Evolutionary conservation across 2,888 invertebrate genomes (phyloP).

Genomic region (Clusia tigrina): DNA sequence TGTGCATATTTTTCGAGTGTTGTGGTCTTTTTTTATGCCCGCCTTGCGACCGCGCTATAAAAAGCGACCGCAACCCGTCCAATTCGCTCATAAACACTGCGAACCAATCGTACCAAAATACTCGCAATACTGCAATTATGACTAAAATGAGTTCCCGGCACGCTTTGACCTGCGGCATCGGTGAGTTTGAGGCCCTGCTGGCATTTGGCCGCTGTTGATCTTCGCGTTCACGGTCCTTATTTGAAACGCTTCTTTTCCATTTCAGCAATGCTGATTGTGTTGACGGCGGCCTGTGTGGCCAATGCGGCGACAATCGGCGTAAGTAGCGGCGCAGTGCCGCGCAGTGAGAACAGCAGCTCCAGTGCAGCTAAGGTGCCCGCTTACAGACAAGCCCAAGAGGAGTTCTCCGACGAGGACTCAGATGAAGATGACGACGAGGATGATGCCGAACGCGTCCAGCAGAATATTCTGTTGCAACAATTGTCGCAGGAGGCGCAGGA

Average conservation of each 20-base stretch:
- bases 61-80: constrained; percentile 50
- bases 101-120: constrained; percentile 28
- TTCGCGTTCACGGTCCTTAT: neutral
- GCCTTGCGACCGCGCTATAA: too few species aligned
- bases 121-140: constrained; percentile 25
- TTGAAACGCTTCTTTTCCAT: neutral
- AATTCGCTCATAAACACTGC: constrained; percentile 55
- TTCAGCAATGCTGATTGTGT: constrained; percentile 1
- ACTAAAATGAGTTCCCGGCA: constrained; percentile 43
- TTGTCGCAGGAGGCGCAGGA: constrained; percentile 32
- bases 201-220: neutral
- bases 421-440: constrained; percentile 47
- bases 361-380: constrained; percentile 18
- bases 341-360: neutral
- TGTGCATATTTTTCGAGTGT: constrained; percentile 11
- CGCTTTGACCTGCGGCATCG: constrained; percentile 37
- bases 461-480: constrained; percentile 25
- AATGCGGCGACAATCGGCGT: constrained; percentile 35
- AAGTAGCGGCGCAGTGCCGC: constrained; percentile 12
- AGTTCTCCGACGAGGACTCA: constrained; percentile 41
- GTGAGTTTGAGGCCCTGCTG: constrained; percentile 36
- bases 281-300: neutral
- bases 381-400: constrained; percentile 32
- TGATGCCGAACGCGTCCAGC: constrained; percentile 33
- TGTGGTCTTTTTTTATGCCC: too few species aligned